These are phyloP conservation scores for Malurus alboscapulatus DNA, from an alignment of 2,113 vertebrate genomes.

Conservation along the genomic window DNA sequence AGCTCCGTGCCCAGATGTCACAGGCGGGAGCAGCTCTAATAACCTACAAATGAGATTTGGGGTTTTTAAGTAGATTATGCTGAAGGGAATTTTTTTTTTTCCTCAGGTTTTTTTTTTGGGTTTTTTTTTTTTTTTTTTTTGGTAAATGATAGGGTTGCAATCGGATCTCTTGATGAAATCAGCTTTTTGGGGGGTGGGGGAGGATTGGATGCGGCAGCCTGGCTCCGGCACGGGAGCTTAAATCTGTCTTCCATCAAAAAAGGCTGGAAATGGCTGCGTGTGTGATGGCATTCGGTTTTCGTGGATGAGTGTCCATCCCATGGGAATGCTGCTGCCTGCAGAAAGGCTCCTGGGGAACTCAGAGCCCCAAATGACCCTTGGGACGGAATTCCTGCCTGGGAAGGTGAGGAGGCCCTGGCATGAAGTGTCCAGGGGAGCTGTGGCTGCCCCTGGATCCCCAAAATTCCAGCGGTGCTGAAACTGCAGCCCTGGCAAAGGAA, in stretches of 20 bases:
- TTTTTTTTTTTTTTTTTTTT: no score
- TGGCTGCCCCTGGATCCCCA: not conserved
- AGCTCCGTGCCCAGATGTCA: not conserved
- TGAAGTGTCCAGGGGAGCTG: not conserved
- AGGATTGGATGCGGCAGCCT: not conserved
- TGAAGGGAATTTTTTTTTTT: not conserved
- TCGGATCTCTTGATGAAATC: constrained; percentile 31
- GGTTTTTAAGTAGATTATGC: constrained; percentile 26
- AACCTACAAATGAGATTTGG: constrained; percentile 34
- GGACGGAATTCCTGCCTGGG: not conserved
- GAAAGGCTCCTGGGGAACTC: not conserved
- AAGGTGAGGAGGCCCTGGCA: not conserved
- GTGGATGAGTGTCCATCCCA: fast-evolving
- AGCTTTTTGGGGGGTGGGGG: not conserved
- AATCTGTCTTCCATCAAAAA: constrained; percentile 7
- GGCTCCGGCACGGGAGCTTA: not conserved
- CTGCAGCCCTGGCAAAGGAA: not conserved
- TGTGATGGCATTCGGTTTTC: not conserved
- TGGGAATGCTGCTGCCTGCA: not conserved
- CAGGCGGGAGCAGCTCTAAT: constrained; percentile 1
- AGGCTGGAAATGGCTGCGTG: not conserved
- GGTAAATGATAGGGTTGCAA: constrained; percentile 18
- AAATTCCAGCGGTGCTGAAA: not conserved
- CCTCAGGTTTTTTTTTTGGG: no score
- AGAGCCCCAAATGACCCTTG: not conserved